These are phyloP conservation scores for Erpornis zantholeuca DNA, from an alignment of 2,113 vertebrate genomes.

Conservation along the genomic window DNA sequence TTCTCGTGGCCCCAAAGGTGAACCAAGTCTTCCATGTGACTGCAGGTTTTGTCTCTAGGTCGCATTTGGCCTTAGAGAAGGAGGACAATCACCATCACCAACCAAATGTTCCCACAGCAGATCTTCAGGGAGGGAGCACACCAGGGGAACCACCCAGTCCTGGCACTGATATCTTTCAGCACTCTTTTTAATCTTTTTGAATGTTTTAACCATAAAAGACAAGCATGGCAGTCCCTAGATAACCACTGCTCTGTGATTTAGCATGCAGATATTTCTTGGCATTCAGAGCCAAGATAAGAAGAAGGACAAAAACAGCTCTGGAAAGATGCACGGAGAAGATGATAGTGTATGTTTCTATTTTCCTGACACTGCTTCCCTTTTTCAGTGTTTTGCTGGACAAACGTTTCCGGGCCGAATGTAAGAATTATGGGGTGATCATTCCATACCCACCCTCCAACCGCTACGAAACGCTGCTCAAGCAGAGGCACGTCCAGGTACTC, in stretches of 20 bases:
- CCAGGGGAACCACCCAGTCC: not conserved
- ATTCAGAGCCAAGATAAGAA: not conserved
- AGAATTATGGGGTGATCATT: slow-evolving; percentile 99
- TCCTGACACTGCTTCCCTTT: not conserved
- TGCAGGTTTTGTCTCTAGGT: not conserved
- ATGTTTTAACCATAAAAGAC: not conserved
- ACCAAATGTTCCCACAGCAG: not conserved
- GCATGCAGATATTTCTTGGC: not conserved
- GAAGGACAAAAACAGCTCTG: not conserved
- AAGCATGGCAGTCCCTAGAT: not conserved
- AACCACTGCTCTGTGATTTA: not conserved
- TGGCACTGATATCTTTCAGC: not conserved
- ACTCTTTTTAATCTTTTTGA: not conserved
- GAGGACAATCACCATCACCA: not conserved
- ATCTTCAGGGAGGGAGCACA: not conserved
- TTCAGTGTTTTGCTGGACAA: slow-evolving; percentile 94
- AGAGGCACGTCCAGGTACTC: slow-evolving; percentile 94
- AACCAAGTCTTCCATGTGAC: not conserved
- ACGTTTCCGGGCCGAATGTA: slow-evolving; percentile 96
- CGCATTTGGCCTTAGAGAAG: not conserved
- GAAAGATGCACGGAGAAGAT: not conserved
- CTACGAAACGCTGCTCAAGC: slow-evolving; percentile 96
- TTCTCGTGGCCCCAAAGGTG: not conserved
- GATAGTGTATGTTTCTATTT: not conserved
- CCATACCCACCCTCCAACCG: slow-evolving; percentile 97